Base-by-base conservation (phyloP, 2,113 vertebrate species). In the Passer montanus region DNA sequence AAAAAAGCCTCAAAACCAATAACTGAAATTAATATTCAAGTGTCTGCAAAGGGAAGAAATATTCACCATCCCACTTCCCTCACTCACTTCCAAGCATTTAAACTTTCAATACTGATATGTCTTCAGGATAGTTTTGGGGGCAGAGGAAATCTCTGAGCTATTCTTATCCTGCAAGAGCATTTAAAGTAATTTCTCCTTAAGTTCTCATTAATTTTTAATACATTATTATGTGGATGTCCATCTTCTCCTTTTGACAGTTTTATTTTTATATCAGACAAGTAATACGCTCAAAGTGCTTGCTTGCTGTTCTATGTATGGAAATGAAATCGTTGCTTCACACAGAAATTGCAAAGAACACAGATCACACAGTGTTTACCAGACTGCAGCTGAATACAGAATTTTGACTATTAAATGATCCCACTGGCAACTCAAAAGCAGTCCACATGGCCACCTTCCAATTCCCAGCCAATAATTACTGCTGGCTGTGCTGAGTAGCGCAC, bases 131-230 rank as follows among this genome's bases (percentile, higher is more conserved):
- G 28, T 76, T 93, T 46, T 33, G 39, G 50, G 66, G 72, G 70
- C 31, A 76, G 74, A 30, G 62, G 67, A 91, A 86, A 68, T 44
- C 81, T 95, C 81, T 58, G 78, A 69, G 70, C 72, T 95, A 79
- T 95, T 95, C 59, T 86, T 91, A 89, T 56, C 37, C 87, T 63
- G 55, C 67, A 88, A 88, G 56, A 86, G 64, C 68, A 59, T 92
- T 93, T 90, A 41, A 95, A 94, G 74, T 52, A 96, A 46, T 63
- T 53, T 49, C 58, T 83, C 26, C 43, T 86, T 84, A 63, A 1
- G 2, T 46, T 43, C 26, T 47, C 60, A 75, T 94, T 74, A 88
- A 80, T 93, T 95, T 95, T 96, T 90, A 96, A 94, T 60, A 49
- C 33, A 18, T 81, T 63, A 78, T 96, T 92, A 43, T 33, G 50